These are phyloP conservation scores for Zaprionus inermis DNA, from an alignment of 1,140 invertebrate species.

Conservation along the genomic window DNA sequence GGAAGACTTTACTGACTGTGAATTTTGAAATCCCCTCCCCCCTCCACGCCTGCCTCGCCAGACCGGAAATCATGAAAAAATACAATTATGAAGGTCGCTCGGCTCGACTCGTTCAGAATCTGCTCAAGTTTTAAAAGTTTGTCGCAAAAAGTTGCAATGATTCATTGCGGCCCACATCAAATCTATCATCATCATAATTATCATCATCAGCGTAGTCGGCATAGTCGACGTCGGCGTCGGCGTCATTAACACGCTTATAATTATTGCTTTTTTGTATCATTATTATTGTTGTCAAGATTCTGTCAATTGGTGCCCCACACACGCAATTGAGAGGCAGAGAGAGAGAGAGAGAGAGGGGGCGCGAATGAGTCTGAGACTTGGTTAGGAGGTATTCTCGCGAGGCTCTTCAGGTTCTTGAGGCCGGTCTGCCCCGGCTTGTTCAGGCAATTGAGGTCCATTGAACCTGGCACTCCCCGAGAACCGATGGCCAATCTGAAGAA, in stretches of 20 bases:
- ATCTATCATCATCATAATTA: constrained; percentile 47
- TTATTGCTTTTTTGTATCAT: constrained; percentile 5
- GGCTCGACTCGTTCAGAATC: constrained; percentile 29
- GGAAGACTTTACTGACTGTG: constrained; percentile 13
- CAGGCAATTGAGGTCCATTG: constrained; percentile 52
- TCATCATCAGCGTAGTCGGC: constrained; percentile 12
- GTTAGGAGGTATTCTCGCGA: constrained; percentile 35
- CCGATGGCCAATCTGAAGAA: constrained; percentile 32
- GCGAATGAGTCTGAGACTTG: not conserved
- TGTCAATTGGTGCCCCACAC: constrained; percentile 36
- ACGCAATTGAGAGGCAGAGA: not conserved
- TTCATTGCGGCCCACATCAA: constrained; percentile 67
- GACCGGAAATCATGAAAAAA: constrained; percentile 48
- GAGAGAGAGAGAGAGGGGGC: not conserved
- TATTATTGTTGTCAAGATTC: constrained; percentile 14
- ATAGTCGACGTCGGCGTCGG: constrained; percentile 6
- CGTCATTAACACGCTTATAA: constrained; percentile 5
- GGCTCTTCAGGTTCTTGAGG: constrained; percentile 14
- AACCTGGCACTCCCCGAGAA: constrained; percentile 61
- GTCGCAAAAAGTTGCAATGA: constrained; percentile 53
- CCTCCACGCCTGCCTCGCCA: not conserved
- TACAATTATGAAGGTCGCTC: constrained; percentile 33
- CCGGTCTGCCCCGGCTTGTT: not conserved
- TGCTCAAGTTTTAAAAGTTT: constrained; percentile 21
- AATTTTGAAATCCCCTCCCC: constrained; percentile 14